Evolutionary conservation across 2,888 invertebrate species (phyloP).

Genomic region (Ectemnius cavifrons): DNA sequence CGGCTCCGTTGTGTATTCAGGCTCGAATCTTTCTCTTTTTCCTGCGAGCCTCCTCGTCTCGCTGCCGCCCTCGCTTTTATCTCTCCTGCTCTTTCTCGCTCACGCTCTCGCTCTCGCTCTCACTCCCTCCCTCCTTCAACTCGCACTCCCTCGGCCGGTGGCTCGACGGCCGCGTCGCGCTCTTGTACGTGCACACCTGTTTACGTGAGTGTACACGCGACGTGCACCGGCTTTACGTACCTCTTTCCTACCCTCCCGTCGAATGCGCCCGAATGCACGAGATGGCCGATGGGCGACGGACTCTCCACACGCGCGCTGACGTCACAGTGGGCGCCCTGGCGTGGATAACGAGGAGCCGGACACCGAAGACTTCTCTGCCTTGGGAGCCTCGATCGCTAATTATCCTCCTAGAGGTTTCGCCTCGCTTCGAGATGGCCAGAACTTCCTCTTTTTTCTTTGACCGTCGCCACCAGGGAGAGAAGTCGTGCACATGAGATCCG

Average conservation of each 20-base stretch:
- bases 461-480: constrained; percentile 36
- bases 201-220: constrained; percentile 45
- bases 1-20: constrained; percentile 24
- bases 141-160: not conserved
- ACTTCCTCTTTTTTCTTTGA: constrained; percentile 16
- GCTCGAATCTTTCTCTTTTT: constrained; percentile 6
- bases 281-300: constrained; percentile 17
- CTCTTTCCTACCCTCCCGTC: constrained; percentile 19
- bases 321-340: constrained; percentile 68
- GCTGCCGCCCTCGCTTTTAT: constrained; percentile 11
- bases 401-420: constrained; percentile 60
- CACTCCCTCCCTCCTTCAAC: not conserved
- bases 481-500: constrained; percentile 37
- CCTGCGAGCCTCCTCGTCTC: not conserved
- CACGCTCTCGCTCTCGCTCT: not conserved
- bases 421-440: constrained; percentile 36
- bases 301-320: constrained; percentile 60
- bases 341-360: constrained; percentile 62
- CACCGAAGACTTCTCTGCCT: constrained; percentile 29
- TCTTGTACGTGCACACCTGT: constrained; percentile 51
- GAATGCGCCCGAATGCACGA: not conserved
- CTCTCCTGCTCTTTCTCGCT: not conserved
- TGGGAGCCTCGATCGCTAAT: constrained; percentile 63
- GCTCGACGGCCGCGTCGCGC: not conserved
- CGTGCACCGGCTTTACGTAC: constrained; percentile 34